phyloP scores from a whole-genome alignment of 2,113 vertebrate species.

The Psilopogon haemacephalus region DNA sequence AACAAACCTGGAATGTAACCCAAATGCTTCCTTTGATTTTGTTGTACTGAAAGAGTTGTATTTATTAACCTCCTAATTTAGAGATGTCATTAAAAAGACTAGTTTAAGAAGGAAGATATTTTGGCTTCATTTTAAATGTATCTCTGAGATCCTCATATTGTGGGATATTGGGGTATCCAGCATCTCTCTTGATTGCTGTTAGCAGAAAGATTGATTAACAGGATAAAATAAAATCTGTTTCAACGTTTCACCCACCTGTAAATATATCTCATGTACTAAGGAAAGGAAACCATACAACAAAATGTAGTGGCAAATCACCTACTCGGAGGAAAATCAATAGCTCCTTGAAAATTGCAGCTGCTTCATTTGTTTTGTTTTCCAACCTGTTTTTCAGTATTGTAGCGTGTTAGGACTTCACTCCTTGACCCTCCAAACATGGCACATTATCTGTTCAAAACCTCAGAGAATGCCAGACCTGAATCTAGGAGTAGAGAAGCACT shows the following conservation, averaged over 20 bases:
- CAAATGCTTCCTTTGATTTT: neutral
- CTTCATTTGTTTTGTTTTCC: neutral
- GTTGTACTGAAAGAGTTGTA: neutral
- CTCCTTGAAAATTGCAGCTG: neutral
- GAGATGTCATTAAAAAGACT: neutral
- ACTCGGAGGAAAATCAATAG: neutral
- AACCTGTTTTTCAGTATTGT: neutral
- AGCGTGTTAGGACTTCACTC: neutral
- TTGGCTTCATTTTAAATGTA: neutral
- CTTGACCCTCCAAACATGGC: neutral
- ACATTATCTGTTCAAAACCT: neutral
- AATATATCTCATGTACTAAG: neutral
- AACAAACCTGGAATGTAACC: neutral
- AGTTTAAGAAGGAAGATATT: neutral
- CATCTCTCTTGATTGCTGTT: neutral
- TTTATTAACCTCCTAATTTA: neutral
- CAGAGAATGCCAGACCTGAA: neutral
- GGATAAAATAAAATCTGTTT: neutral
- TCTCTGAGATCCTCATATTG: neutral
- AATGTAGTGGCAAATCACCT: neutral
- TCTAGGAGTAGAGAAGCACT: neutral
- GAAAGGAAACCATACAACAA: neutral
- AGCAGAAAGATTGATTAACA: neutral
- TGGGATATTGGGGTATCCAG: accelerated
- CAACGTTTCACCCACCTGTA: neutral